Evolutionary conservation across 2,888 invertebrate species (phyloP), one percentile per base, ranked within the genome.

Genomic region (Amitus sp.): DNA sequence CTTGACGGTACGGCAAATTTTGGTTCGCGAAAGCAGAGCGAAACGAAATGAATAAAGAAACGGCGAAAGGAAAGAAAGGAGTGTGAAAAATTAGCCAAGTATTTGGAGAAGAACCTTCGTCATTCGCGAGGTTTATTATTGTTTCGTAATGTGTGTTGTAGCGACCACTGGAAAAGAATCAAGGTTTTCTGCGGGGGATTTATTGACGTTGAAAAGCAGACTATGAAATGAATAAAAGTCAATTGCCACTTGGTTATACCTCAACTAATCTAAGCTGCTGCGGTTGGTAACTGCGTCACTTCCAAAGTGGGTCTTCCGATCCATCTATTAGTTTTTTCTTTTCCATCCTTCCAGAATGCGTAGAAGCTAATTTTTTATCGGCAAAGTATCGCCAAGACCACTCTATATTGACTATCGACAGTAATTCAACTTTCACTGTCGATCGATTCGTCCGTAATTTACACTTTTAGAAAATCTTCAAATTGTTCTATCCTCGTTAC

Each of bases 161-260:
- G 12, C 7, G 7, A 57, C 18, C 47, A 45, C 18, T 42, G 18
- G 47, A 57, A 23, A 56, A 48, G 43, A 57, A 46, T 52, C 37
- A 47, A 57, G 39, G 53, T 30, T 57, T 53, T 47, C 15, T 20
- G 20, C 23, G 19, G 52, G 42, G 48, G 33, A 46, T 37, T 23
- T 55, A 51, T 52, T 42, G 46, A 48, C 19, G 33, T 49, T 60
- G 42, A 57, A 53, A 64, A 60, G 52, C 60, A 49, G 49, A 39
- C 20, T 55, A 34, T 47, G 51, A 60, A 64, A 40, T 57, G 45
- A 64, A 57, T 56, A 37, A 20, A 48, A 47, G 47, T 47, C 47
- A 23, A 58, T 61, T 61, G 65, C 60, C 61, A 64, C 64, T 64
- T 64, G 61, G 65, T 65, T 65, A 65, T 65, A 65, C 65, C 65